Evolutionary conservation across 37 sponge, comb jelly and placozoan genomes (phyloP).

Genomic region (Hormiphora californensis): DNA sequence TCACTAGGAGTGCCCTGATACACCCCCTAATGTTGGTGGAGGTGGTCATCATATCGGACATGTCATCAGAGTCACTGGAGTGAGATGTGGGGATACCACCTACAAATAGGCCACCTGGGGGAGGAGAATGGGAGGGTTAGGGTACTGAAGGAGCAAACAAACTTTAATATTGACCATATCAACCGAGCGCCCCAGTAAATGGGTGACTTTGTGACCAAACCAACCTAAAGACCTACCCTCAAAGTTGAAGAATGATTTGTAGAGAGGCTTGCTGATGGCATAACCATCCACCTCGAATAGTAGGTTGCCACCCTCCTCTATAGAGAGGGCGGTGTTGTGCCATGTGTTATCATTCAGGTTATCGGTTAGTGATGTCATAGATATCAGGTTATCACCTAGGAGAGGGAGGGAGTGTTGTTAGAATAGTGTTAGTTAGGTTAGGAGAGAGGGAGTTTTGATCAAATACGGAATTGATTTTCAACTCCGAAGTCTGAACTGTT

Average conservation of each 20-base stretch:
- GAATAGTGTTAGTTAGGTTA: background rate
- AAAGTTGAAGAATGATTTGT: background rate
- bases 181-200: too few relatives aligned
- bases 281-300: background rate
- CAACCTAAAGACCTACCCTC: background rate
- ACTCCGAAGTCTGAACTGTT: background rate
- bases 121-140: too few relatives aligned
- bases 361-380: background rate
- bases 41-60: background rate
- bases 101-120: constrained; percentile 13
- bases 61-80: background rate
- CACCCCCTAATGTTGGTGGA: constrained; percentile 1
- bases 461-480: background rate
- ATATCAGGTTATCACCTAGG: background rate
- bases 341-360: constrained; percentile 28
- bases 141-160: too few relatives aligned
- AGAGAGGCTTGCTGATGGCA: background rate
- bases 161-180: too few relatives aligned
- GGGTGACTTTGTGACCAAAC: too few relatives aligned
- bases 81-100: constrained; percentile 26
- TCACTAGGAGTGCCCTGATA: constrained; percentile 41
- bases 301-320: too few relatives aligned
- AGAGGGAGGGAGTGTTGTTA: background rate
- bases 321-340: background rate
- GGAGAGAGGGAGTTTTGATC: background rate